Conservation (phyloP, 2,888 invertebrate species). For the Temnothorax ravouxi region DNA sequence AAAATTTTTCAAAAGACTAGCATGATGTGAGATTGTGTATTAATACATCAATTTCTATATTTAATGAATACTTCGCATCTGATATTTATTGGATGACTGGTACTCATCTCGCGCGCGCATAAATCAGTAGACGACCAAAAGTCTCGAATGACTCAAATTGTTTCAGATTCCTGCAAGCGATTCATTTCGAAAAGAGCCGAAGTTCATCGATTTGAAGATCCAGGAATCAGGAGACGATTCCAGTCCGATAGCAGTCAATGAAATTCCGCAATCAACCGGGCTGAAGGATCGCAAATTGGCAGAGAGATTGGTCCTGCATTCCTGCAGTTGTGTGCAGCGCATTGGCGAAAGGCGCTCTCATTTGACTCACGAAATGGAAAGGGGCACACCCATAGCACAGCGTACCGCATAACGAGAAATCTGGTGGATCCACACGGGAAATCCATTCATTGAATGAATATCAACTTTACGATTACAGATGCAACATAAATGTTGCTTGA, state of each 20-base stretch:
- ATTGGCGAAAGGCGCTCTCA: conserved; percentile 72
- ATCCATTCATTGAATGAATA: conserved; percentile 5
- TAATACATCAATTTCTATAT: not conserved
- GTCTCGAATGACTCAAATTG: conserved; percentile 6
- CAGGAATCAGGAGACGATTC: conserved; percentile 59
- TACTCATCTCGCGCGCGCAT: not conserved
- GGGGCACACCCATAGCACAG: conserved; percentile 72
- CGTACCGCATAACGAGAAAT: conserved; percentile 66
- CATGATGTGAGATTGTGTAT: not conserved
- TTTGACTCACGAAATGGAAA: conserved; percentile 73
- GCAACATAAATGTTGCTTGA: not conserved
- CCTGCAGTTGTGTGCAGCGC: conserved; percentile 58
- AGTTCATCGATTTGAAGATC: conserved; percentile 58
- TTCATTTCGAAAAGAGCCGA: conserved; percentile 53
- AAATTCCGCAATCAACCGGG: conserved; percentile 66
- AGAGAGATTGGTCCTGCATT: conserved; percentile 72
- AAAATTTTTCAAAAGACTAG: not conserved
- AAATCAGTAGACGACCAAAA: conserved; percentile 17
- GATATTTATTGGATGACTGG: conserved; percentile 19
- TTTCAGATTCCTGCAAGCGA: not conserved
- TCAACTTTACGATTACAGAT: not conserved
- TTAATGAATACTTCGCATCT: not conserved
- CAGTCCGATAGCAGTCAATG: conserved; percentile 65
- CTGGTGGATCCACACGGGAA: conserved; percentile 58
- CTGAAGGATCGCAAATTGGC: conserved; percentile 61